Percentiles rank a stretch among this genome's conserved stretches.
These are phyloP conservation scores for Proteles cristata DNA, from an alignment of 2,113 vertebrate species.

Conservation along the genomic window DNA sequence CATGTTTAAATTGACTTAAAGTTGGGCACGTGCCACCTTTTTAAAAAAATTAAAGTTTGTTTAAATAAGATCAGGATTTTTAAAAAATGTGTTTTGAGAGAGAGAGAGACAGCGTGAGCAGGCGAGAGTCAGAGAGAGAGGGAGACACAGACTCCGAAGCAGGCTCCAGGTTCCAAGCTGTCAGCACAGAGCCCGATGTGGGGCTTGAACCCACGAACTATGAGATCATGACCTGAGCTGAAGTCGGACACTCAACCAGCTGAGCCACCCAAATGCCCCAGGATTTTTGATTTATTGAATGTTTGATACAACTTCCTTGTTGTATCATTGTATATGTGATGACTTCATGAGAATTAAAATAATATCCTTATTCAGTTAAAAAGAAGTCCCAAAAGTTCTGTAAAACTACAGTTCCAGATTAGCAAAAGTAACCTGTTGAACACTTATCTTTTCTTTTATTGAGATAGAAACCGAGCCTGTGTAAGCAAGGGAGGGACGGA, in stretches of 20 bases:
- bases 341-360: neutral
- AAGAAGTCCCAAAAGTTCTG: neutral
- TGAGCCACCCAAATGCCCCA: too few relatives aligned
- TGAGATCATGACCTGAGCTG: too few relatives aligned
- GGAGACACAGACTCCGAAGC: too few relatives aligned
- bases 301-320: neutral
- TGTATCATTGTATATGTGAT: neutral
- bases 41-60: neutral
- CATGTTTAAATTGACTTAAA: neutral
- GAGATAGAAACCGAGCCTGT: too few relatives aligned
- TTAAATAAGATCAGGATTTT: neutral
- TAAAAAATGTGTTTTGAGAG: neutral
- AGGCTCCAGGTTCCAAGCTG: too few relatives aligned
- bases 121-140: too few relatives aligned
- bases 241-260: too few relatives aligned
- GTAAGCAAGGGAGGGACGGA: too few relatives aligned
- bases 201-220: too few relatives aligned
- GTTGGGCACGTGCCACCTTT: neutral
- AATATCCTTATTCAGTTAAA: neutral
- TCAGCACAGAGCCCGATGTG: too few relatives aligned
- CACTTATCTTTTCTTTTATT: neutral
- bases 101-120: too few relatives aligned
- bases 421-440: neutral
- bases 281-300: constrained; percentile 7
- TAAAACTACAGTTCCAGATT: constrained; percentile 11